Evolutionary conservation across 2,113 vertebrate species (phyloP).

Genomic region (Plectropomus leopardus): DNA sequence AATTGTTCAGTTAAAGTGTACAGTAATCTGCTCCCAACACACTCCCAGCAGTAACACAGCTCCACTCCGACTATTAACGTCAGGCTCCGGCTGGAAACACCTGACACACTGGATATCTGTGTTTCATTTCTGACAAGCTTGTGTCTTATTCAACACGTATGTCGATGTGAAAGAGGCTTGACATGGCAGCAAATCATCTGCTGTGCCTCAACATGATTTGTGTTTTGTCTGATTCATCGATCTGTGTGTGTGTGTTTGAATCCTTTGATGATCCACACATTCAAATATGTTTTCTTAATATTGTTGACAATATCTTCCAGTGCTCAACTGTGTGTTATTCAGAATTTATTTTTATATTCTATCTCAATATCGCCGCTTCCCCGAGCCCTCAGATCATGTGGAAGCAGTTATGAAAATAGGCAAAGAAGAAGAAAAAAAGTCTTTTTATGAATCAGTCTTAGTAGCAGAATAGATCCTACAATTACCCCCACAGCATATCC

Average conservation of each 20-base stretch:
- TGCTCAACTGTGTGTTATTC: slow-evolving; percentile 22
- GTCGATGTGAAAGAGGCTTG: background rate
- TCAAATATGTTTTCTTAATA: background rate
- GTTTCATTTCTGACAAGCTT: slow-evolving; percentile 4
- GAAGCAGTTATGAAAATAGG: slow-evolving; percentile 72
- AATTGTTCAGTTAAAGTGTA: slow-evolving; percentile 75
- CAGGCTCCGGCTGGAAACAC: slow-evolving; percentile 27
- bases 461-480: slow-evolving; percentile 63
- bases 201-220: background rate
- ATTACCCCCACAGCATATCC: slow-evolving; percentile 63
- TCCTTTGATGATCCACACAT: background rate
- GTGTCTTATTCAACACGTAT: slow-evolving; percentile 1
- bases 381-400: slow-evolving; percentile 57
- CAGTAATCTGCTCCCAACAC: slow-evolving; percentile 57
- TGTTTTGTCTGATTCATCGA: background rate
- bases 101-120: background rate
- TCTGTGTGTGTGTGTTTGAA: background rate
- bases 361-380: slow-evolving; percentile 46
- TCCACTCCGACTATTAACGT: background rate
- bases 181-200: slow-evolving; percentile 17
- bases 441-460: slow-evolving; percentile 66
- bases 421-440: slow-evolving; percentile 47
- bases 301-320: background rate
- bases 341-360: slow-evolving; percentile 51
- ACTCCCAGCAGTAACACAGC: slow-evolving; percentile 31